Base-by-base conservation (phyloP, 2,113 vertebrate genomes). In the Gallinago paraguaiae region DNA sequence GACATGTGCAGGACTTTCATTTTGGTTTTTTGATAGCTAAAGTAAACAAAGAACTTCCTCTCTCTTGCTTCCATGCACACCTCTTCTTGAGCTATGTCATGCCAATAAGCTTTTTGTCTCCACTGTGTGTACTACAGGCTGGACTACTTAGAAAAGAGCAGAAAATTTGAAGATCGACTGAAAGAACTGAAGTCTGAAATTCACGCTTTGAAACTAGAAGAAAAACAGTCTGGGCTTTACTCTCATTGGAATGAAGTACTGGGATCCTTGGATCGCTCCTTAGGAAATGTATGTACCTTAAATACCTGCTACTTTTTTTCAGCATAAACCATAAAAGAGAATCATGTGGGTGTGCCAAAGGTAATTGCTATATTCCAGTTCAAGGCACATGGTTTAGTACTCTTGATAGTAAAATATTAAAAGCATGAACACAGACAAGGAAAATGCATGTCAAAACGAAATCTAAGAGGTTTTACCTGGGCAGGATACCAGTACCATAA, bases 71-170 rank as follows among this genome's bases (percentile, higher is more conserved):
- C 15, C n/a, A 23, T 48, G 28, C 25, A 27, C 14, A 5, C 11
- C 33, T 50, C 17, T 24, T 54, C 20, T 35, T 60, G 57, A 20
- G 22, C 68, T 43, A 2, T 48, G 54, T 14, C 6, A 4, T 50
- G 31, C 18, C 68, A 46, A 25, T 75, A n/a, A 84, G 31, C 4
- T 60, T 88, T 71, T 82, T 95, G 37, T 82, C 57, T 96, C 60
- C 23, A 1, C 35, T 68, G 30, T 91, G 25, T 94, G 90, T 23
- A 8, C 54, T 84, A 7, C 76, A 99, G 99, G 88, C 90, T 99
- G 61, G 99, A 99, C 95, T 99, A 99, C 96, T 98, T 99, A 95
- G 99, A 99, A 95, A 99, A 99, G 97, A 99, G 99, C 94, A 98
- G 98, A 95, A 98, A 98, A 94, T 98, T 99, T 3, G 99, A 99